Evolutionary conservation across 2,888 invertebrate species (phyloP).

Genomic region (Lottia gigantea): DNA sequence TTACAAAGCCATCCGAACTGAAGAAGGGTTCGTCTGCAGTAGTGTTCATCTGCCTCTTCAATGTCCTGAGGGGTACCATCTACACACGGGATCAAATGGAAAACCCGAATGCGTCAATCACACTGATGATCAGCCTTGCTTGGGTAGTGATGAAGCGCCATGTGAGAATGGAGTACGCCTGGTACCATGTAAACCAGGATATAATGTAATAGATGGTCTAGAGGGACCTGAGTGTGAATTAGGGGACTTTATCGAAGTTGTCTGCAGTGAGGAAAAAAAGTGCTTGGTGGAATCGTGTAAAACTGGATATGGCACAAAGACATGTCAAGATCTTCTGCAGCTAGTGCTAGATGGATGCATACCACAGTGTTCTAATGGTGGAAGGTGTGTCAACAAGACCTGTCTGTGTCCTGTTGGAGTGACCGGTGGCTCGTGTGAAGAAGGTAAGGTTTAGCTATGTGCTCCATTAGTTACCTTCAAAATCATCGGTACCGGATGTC

Average conservation of each 20-base stretch:
- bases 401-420: conserved; percentile 47
- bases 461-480: no score
- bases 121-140: neutral
- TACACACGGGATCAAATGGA: conserved; percentile 9
- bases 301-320: conserved; percentile 16
- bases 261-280: conserved; percentile 1
- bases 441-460: conserved; percentile 30
- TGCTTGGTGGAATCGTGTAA: conserved; percentile 2
- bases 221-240: conserved; percentile 11
- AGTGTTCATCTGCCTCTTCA: conserved; percentile 21
- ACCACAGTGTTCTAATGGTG: conserved; percentile 52
- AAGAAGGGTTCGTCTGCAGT: conserved; percentile 28
- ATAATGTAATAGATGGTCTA: conserved; percentile 5
- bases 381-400: conserved; percentile 39
- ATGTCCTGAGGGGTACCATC: conserved; percentile 31
- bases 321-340: conserved; percentile 33
- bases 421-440: conserved; percentile 41
- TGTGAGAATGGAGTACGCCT: neutral
- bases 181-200: conserved; percentile 15
- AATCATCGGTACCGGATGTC: no score
- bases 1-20: conserved; percentile 25
- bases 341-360: conserved; percentile 36
- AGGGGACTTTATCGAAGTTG: conserved; percentile 15
- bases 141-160: neutral
- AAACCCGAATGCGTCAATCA: conserved; percentile 7